These are phyloP conservation scores for Salvelinus sp. DNA, from an alignment of 2,113 vertebrate species.

Conservation along the genomic window DNA sequence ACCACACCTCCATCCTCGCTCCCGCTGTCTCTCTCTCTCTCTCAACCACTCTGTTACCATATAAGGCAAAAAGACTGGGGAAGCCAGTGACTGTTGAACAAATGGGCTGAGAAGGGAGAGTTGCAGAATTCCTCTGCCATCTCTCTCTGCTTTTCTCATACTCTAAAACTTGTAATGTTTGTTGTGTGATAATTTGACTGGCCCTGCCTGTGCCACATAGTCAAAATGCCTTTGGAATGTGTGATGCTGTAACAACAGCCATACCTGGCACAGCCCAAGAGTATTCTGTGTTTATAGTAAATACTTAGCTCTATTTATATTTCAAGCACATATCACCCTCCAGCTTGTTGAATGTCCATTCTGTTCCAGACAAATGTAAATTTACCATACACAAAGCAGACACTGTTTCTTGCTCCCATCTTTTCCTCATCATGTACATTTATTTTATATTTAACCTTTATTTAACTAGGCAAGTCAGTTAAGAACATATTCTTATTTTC, in stretches of 20 bases:
- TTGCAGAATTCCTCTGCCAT: slow-evolving; percentile 47
- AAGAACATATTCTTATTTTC: too few relatives aligned
- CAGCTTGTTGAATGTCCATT: slow-evolving; percentile 24
- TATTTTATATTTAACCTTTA: too few relatives aligned
- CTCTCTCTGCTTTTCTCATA: slow-evolving; percentile 15
- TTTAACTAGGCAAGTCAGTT: too few relatives aligned
- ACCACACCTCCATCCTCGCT: slow-evolving; percentile 71
- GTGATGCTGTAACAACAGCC: slow-evolving; percentile 22
- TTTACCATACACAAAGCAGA: slow-evolving; percentile 26
- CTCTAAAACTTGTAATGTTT: slow-evolving; percentile 40
- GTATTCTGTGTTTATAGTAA: slow-evolving; percentile 63
- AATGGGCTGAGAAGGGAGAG: slow-evolving; percentile 44
- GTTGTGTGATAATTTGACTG: slow-evolving; percentile 26
- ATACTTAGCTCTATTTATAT: slow-evolving; percentile 60
- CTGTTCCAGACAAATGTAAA: slow-evolving; percentile 37
- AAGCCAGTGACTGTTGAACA: slow-evolving; percentile 61
- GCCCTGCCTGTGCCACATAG: neutral
- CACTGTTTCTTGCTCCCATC: slow-evolving; percentile 24
- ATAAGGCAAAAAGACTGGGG: slow-evolving; percentile 75
- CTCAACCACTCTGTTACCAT: slow-evolving; percentile 69
- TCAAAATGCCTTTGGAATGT: slow-evolving; percentile 29
- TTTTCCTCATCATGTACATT: too few relatives aligned
- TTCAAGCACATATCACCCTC: slow-evolving; percentile 53
- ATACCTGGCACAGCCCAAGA: slow-evolving; percentile 26
- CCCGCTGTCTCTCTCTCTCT: slow-evolving; percentile 43